Percentiles rank a stretch among this genome's conserved stretches.
phyloP scores from a whole-genome alignment of 1,140 invertebrate species.

The Hyles euphorbiae region DNA sequence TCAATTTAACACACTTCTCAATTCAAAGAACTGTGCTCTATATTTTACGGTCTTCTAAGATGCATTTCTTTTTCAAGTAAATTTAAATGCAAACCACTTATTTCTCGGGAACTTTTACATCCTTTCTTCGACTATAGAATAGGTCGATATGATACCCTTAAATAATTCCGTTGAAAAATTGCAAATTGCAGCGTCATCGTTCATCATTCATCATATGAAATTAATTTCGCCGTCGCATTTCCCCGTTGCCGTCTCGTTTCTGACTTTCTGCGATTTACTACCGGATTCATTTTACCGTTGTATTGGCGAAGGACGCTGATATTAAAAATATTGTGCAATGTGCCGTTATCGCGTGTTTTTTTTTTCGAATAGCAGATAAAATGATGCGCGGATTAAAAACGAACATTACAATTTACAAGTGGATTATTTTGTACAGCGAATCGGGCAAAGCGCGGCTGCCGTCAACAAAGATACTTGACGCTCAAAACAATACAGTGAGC shows the following conservation, averaged over 20 bases:
- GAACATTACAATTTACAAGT: slow-evolving; percentile 1
- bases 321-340: slow-evolving; percentile 46
- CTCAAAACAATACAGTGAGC: slow-evolving; percentile 43
- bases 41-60: too few species aligned
- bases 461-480: slow-evolving; percentile 38
- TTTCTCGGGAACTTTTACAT: too few species aligned
- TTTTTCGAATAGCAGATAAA: not conserved
- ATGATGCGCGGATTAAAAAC: slow-evolving; percentile 1
- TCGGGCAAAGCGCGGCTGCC: slow-evolving; percentile 13
- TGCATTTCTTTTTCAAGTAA: too few species aligned
- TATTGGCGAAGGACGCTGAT: slow-evolving; percentile 39
- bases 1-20: too few species aligned
- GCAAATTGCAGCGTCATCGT: slow-evolving; percentile 61
- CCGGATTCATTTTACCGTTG: slow-evolving; percentile 49
- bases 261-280: slow-evolving; percentile 58
- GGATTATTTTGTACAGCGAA: not conserved
- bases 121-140: too few species aligned
- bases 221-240: slow-evolving; percentile 58
- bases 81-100: too few species aligned
- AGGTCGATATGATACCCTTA: slow-evolving; percentile 7
- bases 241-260: slow-evolving; percentile 40
- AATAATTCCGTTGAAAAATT: slow-evolving; percentile 44
- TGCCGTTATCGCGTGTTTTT: not conserved
- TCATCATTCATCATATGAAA: slow-evolving; percentile 70
- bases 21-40: too few species aligned